A percentile compares a stretch with the other conserved stretches of the same genome.
Conservation (phyloP, 2,797 vertebrate species). For the Fistularia tabacaria region DNA sequence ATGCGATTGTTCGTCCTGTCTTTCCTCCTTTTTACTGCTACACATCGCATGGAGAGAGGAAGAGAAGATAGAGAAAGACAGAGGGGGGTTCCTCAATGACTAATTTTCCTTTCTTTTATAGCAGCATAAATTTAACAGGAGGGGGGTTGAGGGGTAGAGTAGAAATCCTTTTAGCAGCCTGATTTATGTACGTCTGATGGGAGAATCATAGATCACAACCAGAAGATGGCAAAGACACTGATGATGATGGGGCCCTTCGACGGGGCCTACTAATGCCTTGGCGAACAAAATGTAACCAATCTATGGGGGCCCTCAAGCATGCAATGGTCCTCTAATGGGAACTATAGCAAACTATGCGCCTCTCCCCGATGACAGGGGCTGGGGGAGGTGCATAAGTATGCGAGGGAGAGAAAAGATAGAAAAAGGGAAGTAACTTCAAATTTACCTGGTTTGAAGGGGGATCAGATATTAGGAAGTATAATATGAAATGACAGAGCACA, state of each 20-base stretch:
- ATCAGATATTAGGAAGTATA: background rate
- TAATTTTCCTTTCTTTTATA: slow-evolving; percentile 81
- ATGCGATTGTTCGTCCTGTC: slow-evolving; percentile 60
- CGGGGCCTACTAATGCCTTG: slow-evolving; percentile 79
- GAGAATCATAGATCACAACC: slow-evolving; percentile 81
- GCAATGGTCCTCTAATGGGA: slow-evolving; percentile 83
- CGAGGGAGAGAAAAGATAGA: slow-evolving; percentile 14
- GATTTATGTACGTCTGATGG: slow-evolving; percentile 83
- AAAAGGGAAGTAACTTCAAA: slow-evolving; percentile 41
- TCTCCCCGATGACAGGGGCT: slow-evolving; percentile 59
- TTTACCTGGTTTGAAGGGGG: slow-evolving; percentile 64
- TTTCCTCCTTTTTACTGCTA: slow-evolving; percentile 57
- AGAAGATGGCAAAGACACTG: slow-evolving; percentile 78
- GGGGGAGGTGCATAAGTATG: slow-evolving; percentile 19
- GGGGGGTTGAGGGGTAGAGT: slow-evolving; percentile 62
- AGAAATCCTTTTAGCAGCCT: slow-evolving; percentile 83
- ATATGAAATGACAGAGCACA: slow-evolving; percentile 2
- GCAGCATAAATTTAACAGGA: slow-evolving; percentile 80
- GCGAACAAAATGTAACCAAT: slow-evolving; percentile 87
- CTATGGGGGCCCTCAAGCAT: slow-evolving; percentile 82
- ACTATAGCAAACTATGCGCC: slow-evolving; percentile 79
- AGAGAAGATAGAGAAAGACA: slow-evolving; percentile 59
- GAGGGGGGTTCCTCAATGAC: slow-evolving; percentile 69
- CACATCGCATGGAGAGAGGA: slow-evolving; percentile 48
- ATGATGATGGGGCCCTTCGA: slow-evolving; percentile 80